Conservation (phyloP, 2,797 vertebrate genomes). For the Triplophysa yarkandensis region DNA sequence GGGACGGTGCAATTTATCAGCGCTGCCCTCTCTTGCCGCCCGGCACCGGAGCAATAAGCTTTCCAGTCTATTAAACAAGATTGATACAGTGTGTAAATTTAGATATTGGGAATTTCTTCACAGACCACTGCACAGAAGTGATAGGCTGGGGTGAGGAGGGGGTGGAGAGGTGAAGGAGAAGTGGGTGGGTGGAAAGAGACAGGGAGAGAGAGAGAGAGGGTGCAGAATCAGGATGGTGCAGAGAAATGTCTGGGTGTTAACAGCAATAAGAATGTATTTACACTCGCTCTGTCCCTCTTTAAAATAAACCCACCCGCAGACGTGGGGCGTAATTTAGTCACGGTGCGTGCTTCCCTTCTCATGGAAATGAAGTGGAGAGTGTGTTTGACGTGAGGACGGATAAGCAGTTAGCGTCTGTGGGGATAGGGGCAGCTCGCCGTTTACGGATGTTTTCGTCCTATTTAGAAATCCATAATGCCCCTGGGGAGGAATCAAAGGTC, state of each 20-base stretch:
- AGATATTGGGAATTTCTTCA: constrained; percentile 88
- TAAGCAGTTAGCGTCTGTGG: constrained; percentile 47
- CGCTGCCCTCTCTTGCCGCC: constrained; percentile 77
- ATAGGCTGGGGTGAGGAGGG: constrained; percentile 69
- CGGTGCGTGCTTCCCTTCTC: constrained; percentile 56
- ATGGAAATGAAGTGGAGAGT: constrained; percentile 58
- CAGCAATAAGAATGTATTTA: constrained; percentile 66
- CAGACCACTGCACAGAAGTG: constrained; percentile 80
- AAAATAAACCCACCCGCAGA: constrained; percentile 46
- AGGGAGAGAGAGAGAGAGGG: constrained; percentile 26
- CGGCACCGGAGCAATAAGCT: constrained; percentile 78
- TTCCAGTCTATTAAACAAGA: constrained; percentile 95
- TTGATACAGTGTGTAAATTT: constrained; percentile 89
- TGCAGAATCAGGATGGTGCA: constrained; percentile 49
- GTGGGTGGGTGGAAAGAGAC: constrained; percentile 31
- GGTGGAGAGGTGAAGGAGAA: constrained; percentile 56
- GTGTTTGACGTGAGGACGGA: constrained; percentile 59
- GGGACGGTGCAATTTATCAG: constrained; percentile 90
- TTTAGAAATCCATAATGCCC: constrained; percentile 41
- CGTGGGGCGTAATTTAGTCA: constrained; percentile 61
- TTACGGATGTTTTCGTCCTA: constrained; percentile 52
- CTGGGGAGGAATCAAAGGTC: constrained; percentile 42
- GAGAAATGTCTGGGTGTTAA: constrained; percentile 69
- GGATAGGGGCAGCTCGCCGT: constrained; percentile 46
- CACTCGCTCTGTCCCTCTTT: constrained; percentile 54